These are phyloP conservation scores for Fringilla coelebs DNA, from an alignment of 2,797 vertebrate species.

Conservation along the genomic window DNA sequence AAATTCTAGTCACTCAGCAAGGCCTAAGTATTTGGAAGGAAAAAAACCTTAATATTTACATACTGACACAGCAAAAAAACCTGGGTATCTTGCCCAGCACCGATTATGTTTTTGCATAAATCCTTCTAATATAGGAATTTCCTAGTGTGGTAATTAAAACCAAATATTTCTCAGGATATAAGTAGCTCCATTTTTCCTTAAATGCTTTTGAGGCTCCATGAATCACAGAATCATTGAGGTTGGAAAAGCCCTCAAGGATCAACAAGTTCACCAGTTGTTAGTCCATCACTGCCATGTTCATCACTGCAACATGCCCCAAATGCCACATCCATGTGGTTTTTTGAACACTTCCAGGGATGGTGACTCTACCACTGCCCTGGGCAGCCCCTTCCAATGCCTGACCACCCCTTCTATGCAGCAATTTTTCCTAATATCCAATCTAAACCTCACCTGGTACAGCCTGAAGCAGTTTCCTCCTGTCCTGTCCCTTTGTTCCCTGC, in stretches of 20 bases:
- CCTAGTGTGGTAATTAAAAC: neutral
- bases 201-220: neutral
- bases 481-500: neutral
- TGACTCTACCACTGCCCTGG: neutral
- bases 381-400: neutral
- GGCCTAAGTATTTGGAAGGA: neutral
- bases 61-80: neutral
- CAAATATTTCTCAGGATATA: neutral
- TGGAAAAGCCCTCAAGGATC: neutral
- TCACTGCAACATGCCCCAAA: neutral
- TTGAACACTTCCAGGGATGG: neutral
- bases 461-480: rapidly evolving
- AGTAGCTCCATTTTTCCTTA: neutral
- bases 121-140: neutral
- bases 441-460: neutral
- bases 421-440: too few relatives aligned
- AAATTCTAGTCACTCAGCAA: rapidly evolving
- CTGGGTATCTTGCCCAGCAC: neutral
- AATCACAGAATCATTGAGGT: neutral
- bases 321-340: neutral
- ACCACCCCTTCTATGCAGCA: neutral
- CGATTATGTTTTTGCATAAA: neutral
- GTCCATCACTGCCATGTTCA: neutral
- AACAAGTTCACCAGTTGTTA: neutral
- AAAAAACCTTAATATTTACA: rapidly evolving